These are phyloP conservation scores for Dicerorhinus sumatrensis DNA, from an alignment of 2,113 vertebrate species.

Conservation along the genomic window DNA sequence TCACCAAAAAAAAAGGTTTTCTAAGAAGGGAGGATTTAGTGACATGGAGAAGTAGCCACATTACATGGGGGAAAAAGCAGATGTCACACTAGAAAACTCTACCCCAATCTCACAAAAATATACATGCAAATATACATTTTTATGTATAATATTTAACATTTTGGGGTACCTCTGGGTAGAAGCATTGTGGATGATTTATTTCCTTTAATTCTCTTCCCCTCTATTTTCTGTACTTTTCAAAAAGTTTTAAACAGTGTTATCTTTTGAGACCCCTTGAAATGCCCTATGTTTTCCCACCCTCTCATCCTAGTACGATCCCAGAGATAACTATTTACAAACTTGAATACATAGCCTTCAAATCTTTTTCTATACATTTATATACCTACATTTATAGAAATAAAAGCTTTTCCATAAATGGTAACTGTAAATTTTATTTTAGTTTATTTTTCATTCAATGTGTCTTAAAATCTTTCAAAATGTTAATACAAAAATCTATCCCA, in stretches of 20 bases:
- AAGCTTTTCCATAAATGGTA: neutral
- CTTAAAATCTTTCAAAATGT: neutral
- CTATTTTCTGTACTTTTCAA: neutral
- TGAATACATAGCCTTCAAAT: neutral
- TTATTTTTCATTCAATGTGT: neutral
- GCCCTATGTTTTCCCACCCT: neutral
- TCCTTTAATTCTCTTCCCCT: neutral
- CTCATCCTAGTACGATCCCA: neutral
- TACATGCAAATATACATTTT: too few species aligned
- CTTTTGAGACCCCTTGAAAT: neutral
- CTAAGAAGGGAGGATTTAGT: neutral
- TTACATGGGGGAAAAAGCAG: neutral
- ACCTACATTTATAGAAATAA: neutral
- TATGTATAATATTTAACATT: neutral
- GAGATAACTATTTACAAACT: conserved; percentile 5
- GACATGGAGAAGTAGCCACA: neutral
- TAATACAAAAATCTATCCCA: neutral
- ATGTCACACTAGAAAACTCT: neutral
- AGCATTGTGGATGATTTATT: neutral
- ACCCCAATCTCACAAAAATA: neutral
- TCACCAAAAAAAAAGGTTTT: neutral
- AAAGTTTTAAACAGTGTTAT: neutral
- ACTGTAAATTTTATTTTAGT: neutral
- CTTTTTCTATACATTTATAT: neutral
- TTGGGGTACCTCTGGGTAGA: neutral